A percentile compares a stretch with the other conserved stretches of the same genome.
phyloP scores from a whole-genome alignment of 2,113 vertebrate genomes.

The Pica pica region DNA sequence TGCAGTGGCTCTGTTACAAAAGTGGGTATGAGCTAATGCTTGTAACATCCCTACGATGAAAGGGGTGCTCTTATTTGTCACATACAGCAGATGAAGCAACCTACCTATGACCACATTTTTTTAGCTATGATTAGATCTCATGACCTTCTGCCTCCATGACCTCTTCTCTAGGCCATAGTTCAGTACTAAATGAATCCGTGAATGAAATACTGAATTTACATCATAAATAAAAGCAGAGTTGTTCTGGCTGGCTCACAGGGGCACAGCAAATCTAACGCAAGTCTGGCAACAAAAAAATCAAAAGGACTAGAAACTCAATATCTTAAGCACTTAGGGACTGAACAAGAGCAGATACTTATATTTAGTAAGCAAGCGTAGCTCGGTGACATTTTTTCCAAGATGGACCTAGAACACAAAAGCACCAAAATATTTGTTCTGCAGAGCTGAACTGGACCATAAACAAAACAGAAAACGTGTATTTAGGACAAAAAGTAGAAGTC shows the following conservation, averaged over 20 bases:
- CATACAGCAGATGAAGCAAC: not conserved
- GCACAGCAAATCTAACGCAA: not conserved
- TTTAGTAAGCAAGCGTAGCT: not conserved
- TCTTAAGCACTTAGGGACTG: not conserved
- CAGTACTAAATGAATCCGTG: not conserved
- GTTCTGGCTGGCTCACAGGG: not conserved
- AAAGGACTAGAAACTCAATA: not conserved
- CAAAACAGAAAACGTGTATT: not conserved
- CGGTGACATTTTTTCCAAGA: not conserved
- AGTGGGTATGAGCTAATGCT: not conserved
- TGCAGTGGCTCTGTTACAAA: not conserved
- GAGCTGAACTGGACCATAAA: not conserved
- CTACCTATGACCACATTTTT: not conserved
- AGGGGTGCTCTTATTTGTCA: not conserved
- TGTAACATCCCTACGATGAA: not conserved
- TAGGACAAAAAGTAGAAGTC: not conserved
- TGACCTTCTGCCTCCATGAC: not conserved
- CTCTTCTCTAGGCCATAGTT: not conserved
- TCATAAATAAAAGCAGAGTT: not conserved
- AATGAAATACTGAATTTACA: not conserved
- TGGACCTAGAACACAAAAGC: not conserved
- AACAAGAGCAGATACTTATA: not conserved
- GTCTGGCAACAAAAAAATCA: not conserved
- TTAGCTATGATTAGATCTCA: not conserved
- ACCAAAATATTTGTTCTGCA: not conserved